Base-by-base conservation (phyloP, 2,113 vertebrate genomes). In the Hemibagrus wyckioides region DNA sequence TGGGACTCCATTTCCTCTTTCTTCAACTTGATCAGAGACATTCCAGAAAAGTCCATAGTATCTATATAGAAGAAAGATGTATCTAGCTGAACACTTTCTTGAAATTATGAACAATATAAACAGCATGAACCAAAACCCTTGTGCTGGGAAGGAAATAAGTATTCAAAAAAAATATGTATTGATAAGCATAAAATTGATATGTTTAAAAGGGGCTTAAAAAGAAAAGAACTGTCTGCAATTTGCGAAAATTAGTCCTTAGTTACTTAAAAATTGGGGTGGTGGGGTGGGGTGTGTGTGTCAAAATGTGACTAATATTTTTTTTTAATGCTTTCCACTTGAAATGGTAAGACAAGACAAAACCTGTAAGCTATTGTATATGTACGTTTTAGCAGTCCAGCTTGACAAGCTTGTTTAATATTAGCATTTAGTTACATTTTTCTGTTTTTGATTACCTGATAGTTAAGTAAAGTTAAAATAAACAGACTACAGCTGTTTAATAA, bases 1-100 rank as follows among this genome's bases (percentile, higher is more conserved):
- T 99, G 98, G 0, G 97, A 96, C 91, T 99, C 98, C 96, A 99
- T 99, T 93, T 99, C 98, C 82, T 99, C 97, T 89, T 95, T 99
- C 92, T 94, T 98, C 84, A 99, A 93, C 91, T 99, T 99, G 92
- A 99, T 99, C 59, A 99, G 95, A 4, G 98, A 99, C 96, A 99
- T 92, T 63, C 98, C 98, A 0, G 98, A 99, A 89, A 99, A 99
- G 92, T 99, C 98, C 98, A 99, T 98, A 54, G 97, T 96, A 82
- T 98, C 98, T 99, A 89, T 28, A 89, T 23, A 86, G 80, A 69
- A 85, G 59, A 84, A 13, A 82, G 41, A 39, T 17, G 19, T 19
- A 77, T 48, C 79, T 11, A 80, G 33, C 3, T 63, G 6, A 85
- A 79, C 1, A 79, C 17, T 77, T 76, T 75, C 48, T 50, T 14